Evolutionary conservation across 1,140 invertebrate genomes (phyloP).

Genomic region (Tetraneura akinire): DNA sequence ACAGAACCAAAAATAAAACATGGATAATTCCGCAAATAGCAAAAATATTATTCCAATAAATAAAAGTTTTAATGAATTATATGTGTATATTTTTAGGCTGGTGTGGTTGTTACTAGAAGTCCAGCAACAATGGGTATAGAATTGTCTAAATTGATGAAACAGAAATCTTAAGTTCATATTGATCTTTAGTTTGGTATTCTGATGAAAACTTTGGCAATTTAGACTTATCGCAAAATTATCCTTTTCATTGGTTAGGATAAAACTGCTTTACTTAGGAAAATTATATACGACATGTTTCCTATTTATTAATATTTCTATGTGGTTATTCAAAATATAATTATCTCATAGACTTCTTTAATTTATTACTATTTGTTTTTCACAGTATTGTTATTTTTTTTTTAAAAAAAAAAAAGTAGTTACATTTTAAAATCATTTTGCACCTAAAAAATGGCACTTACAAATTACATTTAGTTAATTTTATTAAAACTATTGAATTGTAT

Average conservation of each 20-base stretch:
- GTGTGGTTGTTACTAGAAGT: conserved; percentile 91
- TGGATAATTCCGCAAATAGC: too few relatives aligned
- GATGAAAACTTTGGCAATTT: conserved; percentile 6
- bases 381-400: background rate
- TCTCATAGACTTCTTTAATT: background rate
- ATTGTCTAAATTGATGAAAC: conserved; percentile 68
- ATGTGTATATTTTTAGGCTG: conserved; percentile 68
- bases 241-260: conserved; percentile 16
- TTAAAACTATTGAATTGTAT: background rate
- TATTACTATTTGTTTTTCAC: background rate
- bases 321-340: background rate
- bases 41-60: too few relatives aligned
- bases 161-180: background rate
- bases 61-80: too few relatives aligned
- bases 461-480: background rate
- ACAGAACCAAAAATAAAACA: too few relatives aligned
- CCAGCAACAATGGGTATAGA: conserved; percentile 94
- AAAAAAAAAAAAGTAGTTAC: background rate
- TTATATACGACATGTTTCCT: background rate
- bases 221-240: background rate
- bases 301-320: conserved; percentile 8
- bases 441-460: background rate
- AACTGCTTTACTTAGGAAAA: background rate
- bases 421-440: too few relatives aligned
- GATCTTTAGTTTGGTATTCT: conserved; percentile 27